These are phyloP conservation scores for Pimephales promelas DNA, from an alignment of 2,113 vertebrate genomes.

Conservation along the genomic window DNA sequence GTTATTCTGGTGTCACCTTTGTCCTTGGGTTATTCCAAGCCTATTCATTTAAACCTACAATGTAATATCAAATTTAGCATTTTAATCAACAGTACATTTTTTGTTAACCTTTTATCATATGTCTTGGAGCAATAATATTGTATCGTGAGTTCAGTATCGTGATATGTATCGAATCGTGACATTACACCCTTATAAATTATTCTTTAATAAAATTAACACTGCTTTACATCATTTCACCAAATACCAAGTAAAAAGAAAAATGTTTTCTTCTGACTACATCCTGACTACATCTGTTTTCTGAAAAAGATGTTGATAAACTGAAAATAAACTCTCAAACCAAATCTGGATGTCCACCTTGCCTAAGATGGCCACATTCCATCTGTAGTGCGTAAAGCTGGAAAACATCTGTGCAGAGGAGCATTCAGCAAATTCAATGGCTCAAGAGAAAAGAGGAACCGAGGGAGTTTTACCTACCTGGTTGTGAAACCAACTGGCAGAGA, in stretches of 20 bases:
- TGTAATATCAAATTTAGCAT: too few species aligned
- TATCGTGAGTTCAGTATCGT: too few species aligned
- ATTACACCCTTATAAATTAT: too few species aligned
- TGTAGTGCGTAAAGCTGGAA: conserved; percentile 46
- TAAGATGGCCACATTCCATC: conserved; percentile 39
- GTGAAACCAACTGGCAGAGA: conserved; percentile 18
- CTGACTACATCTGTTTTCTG: background rate
- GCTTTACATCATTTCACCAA: background rate
- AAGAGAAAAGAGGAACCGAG: background rate
- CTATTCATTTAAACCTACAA: too few species aligned
- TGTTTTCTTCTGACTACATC: conserved; percentile 2
- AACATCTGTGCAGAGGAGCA: conserved; percentile 37
- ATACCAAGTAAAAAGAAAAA: background rate
- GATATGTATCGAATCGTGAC: too few species aligned
- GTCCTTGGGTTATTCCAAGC: too few species aligned
- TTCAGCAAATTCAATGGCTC: conserved; percentile 33
- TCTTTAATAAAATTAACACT: too few species aligned
- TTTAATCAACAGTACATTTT: too few species aligned
- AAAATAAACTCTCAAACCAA: background rate
- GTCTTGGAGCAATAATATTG: too few species aligned
- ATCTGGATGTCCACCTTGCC: conserved; percentile 34
- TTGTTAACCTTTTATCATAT: too few species aligned
- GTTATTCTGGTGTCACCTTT: too few species aligned
- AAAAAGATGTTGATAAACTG: conserved; percentile 19
- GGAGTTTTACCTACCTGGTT: conserved; percentile 5